A percentile compares a stretch with the other conserved stretches of the same genome.
These are phyloP conservation scores for Platysternon megacephalum DNA, from an alignment of 2,113 vertebrate genomes.

Conservation along the genomic window DNA sequence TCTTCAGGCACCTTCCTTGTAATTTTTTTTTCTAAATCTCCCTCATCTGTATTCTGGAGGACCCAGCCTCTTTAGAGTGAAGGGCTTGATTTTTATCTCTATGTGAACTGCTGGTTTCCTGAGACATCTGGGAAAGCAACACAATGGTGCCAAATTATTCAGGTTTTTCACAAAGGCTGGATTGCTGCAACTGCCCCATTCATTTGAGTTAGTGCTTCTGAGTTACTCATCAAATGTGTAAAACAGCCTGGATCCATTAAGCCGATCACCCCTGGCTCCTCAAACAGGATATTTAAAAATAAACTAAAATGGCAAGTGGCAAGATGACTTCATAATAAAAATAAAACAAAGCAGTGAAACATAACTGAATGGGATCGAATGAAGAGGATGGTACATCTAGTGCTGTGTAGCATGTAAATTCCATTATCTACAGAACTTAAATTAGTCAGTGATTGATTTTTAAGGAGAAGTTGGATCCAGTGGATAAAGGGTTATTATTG, in stretches of 20 bases:
- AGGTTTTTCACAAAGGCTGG: background rate
- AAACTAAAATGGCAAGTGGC: background rate
- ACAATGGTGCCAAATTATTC: background rate
- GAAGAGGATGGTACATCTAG: background rate
- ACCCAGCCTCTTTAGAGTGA: background rate
- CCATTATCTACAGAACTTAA: conserved; percentile 27
- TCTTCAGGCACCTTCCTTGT: background rate
- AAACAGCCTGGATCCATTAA: background rate
- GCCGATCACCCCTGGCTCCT: background rate
- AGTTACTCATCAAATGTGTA: background rate
- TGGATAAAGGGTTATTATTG: conserved; percentile 52
- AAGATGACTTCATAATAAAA: background rate
- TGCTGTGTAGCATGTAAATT: background rate
- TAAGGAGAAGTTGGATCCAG: conserved; percentile 16
- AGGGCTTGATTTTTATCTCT: background rate
- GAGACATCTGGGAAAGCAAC: background rate
- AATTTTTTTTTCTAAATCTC: background rate
- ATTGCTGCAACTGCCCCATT: background rate
- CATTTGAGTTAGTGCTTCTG: background rate
- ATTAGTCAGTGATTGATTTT: conserved; percentile 22
- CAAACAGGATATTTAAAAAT: background rate
- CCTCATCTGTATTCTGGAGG: background rate
- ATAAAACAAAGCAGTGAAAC: background rate
- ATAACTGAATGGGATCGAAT: background rate
- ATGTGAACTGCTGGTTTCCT: background rate